phyloP scores from a whole-genome alignment of 2,113 vertebrate genomes.

The Equus quagga region DNA sequence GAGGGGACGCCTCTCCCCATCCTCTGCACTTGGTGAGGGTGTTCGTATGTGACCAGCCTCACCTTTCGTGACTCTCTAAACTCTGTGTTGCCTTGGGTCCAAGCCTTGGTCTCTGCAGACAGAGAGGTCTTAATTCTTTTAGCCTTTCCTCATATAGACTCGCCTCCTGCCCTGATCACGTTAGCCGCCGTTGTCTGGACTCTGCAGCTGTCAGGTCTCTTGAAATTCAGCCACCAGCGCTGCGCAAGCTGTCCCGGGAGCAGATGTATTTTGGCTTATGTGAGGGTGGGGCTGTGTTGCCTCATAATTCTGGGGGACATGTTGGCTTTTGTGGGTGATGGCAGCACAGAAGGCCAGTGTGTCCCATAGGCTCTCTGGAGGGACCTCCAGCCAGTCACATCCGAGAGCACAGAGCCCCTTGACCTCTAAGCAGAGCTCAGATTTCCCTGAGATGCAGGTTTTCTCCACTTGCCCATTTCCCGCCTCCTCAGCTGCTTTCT shows the following conservation, averaged over 20 bases:
- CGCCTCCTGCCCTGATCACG: neutral
- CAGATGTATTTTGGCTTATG: slow-evolving; percentile 30
- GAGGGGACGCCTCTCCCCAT: neutral
- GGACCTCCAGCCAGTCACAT: neutral
- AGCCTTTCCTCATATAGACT: slow-evolving; percentile 47
- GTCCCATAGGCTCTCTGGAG: neutral
- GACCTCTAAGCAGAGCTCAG: neutral
- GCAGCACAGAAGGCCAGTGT: neutral
- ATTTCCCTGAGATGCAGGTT: neutral
- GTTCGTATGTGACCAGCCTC: neutral
- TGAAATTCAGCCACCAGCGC: slow-evolving; percentile 62
- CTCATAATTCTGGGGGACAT: neutral
- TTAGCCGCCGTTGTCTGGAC: slow-evolving; percentile 72
- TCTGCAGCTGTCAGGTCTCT: slow-evolving; percentile 69
- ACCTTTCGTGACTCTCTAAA: slow-evolving; percentile 36
- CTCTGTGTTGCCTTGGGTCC: neutral
- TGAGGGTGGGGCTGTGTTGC: neutral
- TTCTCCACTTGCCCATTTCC: neutral
- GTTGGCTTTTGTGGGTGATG: neutral
- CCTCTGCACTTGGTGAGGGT: neutral
- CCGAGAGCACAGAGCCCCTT: neutral
- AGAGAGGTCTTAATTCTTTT: slow-evolving; percentile 63
- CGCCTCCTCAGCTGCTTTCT: neutral
- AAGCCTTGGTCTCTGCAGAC: slow-evolving; percentile 8
- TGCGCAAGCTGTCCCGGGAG: slow-evolving; percentile 51